These are phyloP conservation scores for Suricata suricatta DNA, from an alignment of 2,113 vertebrate genomes.

Conservation along the genomic window DNA sequence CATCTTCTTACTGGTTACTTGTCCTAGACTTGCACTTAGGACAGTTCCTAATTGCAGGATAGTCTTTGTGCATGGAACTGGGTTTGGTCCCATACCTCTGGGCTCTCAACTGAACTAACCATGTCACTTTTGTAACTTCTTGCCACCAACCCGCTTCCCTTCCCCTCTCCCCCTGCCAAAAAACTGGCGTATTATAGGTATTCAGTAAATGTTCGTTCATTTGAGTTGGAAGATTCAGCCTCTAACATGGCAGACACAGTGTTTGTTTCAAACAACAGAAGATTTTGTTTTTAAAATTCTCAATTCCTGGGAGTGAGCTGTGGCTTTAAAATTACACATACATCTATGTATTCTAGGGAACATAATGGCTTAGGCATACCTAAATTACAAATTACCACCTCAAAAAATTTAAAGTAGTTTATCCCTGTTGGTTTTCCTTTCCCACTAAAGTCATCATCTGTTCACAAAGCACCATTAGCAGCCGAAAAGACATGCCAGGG, in stretches of 20 bases:
- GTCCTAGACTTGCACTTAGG: not conserved
- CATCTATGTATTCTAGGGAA: not conserved
- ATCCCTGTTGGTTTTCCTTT: slow-evolving; percentile 63
- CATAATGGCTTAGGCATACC: slow-evolving; percentile 45
- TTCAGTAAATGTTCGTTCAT: slow-evolving; percentile 18
- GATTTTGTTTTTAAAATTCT: slow-evolving; percentile 49
- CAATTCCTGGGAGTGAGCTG: slow-evolving; percentile 9
- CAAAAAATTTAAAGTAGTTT: slow-evolving; percentile 40
- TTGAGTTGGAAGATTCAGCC: not conserved
- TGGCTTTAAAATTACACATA: slow-evolving; percentile 54
- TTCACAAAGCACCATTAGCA: slow-evolving; percentile 43
- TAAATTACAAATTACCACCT: slow-evolving; percentile 57
- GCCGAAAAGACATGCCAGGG: slow-evolving; percentile 62
- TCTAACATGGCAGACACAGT: not conserved
- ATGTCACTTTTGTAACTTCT: not conserved
- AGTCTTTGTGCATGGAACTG: not conserved
- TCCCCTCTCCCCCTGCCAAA: not conserved
- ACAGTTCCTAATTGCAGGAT: not conserved
- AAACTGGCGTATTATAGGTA: not conserved
- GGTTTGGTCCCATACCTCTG: not conserved
- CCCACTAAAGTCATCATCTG: slow-evolving; percentile 70
- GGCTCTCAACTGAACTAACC: not conserved
- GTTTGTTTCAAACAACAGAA: slow-evolving; percentile 46
- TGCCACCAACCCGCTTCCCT: not conserved
- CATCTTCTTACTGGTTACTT: not conserved